These are phyloP conservation scores for Sternotherus odoratus DNA, from an alignment of 2,797 vertebrate genomes.

Conservation along the genomic window DNA sequence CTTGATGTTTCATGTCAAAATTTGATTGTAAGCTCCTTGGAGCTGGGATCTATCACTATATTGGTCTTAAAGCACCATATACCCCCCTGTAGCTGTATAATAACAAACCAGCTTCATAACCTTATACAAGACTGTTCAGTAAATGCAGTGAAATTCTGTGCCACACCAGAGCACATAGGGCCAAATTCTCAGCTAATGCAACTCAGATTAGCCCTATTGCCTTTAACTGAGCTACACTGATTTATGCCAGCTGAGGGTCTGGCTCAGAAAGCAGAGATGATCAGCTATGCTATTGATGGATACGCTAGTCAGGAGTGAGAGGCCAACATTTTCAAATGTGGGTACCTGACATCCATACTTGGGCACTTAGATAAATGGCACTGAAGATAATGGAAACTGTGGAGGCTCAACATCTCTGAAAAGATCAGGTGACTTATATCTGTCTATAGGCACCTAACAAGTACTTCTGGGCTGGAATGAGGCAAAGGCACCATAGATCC, in stretches of 20 bases:
- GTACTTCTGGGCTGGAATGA: not conserved
- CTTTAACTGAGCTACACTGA: not conserved
- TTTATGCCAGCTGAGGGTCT: not conserved
- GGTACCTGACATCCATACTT: not conserved
- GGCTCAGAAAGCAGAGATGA: not conserved
- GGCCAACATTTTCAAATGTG: not conserved
- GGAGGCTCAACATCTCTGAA: not conserved
- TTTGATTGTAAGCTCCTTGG: not conserved
- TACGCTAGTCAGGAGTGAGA: not conserved
- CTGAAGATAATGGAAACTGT: too few species aligned
- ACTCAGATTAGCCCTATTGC: not conserved
- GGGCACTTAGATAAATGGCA: not conserved
- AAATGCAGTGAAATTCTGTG: not conserved
- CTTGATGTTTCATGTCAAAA: not conserved
- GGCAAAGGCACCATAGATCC: not conserved
- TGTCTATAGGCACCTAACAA: not conserved
- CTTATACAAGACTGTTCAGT: not conserved
- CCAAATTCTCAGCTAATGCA: not conserved
- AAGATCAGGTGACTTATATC: not conserved
- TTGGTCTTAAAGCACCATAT: not conserved
- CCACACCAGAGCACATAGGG: rapidly evolving
- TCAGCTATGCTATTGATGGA: not conserved
- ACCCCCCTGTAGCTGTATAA: not conserved
- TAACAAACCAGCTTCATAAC: not conserved
- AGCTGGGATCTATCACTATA: not conserved